Conservation (phyloP, 2,797 vertebrate species). For the Dallia pectoralis region DNA sequence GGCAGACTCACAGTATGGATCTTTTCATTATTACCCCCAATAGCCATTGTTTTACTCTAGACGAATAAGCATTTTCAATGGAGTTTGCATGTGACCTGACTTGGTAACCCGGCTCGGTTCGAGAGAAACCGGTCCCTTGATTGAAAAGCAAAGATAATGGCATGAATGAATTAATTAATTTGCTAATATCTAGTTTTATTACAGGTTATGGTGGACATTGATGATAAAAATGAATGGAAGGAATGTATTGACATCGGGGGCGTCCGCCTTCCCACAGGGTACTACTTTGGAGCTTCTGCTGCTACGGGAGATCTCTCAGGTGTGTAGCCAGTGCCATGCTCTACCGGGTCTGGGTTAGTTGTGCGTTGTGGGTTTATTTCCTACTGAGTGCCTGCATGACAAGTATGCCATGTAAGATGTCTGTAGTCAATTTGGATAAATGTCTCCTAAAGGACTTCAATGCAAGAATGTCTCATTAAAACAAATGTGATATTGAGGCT, state of each 20-base stretch:
- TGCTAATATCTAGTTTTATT: neutral
- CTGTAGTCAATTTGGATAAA: too few species aligned
- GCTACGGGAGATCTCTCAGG: conserved; percentile 97
- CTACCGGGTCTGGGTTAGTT: too few species aligned
- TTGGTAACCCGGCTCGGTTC: neutral
- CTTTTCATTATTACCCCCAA: neutral
- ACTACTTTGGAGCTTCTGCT: conserved; percentile 93
- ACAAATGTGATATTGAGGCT: too few species aligned
- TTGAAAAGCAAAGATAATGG: neutral
- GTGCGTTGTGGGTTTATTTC: too few species aligned
- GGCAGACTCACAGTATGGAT: conserved; percentile 88
- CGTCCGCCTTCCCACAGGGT: conserved; percentile 92
- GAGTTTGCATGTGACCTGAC: neutral
- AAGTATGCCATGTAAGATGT: too few species aligned
- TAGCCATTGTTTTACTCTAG: neutral
- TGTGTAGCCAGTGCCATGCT: conserved; percentile 50
- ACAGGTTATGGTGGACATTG: conserved; percentile 93
- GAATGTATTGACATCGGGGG: conserved; percentile 94
- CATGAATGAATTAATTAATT: neutral
- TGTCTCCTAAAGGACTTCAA: too few species aligned
- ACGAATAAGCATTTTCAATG: neutral
- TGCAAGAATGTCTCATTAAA: too few species aligned
- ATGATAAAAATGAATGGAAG: conserved; percentile 96
- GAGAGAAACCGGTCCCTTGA: neutral
- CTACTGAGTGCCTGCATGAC: too few species aligned